phyloP scores from a whole-genome alignment of 2,888 invertebrate species.

The Deilephila porcellus region DNA sequence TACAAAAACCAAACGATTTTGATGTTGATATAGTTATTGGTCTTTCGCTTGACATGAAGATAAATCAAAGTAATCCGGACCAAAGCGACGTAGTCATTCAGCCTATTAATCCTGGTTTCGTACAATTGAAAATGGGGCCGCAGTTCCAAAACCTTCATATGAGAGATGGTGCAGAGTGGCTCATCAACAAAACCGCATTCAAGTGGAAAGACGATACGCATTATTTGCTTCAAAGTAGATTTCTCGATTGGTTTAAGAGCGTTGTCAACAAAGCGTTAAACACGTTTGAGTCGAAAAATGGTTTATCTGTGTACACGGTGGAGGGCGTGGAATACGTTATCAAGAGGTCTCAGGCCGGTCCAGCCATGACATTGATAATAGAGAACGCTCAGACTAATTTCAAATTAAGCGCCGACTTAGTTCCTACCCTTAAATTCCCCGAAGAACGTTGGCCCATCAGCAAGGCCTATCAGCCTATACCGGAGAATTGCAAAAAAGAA shows the following conservation, averaged over 20 bases:
- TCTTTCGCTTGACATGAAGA: slow-evolving; percentile 70
- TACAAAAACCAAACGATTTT: slow-evolving; percentile 85
- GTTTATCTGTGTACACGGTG: slow-evolving; percentile 45
- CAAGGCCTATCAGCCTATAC: slow-evolving; percentile 51
- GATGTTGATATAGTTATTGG: slow-evolving; percentile 85
- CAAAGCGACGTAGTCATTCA: slow-evolving; percentile 69
- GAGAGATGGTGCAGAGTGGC: slow-evolving; percentile 58
- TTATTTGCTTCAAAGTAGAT: slow-evolving; percentile 73
- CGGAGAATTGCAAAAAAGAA: slow-evolving; percentile 50
- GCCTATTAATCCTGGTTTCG: slow-evolving; percentile 71
- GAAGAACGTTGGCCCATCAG: slow-evolving; percentile 70
- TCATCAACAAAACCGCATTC: slow-evolving; percentile 63
- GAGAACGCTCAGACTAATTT: slow-evolving; percentile 51
- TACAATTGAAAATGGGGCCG: slow-evolving; percentile 69
- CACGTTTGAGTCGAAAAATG: slow-evolving; percentile 43
- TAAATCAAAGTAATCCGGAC: slow-evolving; percentile 43
- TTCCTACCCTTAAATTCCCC: slow-evolving; percentile 79
- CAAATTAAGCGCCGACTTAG: slow-evolving; percentile 79
- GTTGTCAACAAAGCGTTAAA: slow-evolving; percentile 73
- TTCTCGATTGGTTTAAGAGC: slow-evolving; percentile 83
- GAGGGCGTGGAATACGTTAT: slow-evolving; percentile 70
- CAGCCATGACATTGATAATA: slow-evolving; percentile 83
- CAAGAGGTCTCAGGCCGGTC: slow-evolving; percentile 68
- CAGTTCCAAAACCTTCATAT: slow-evolving; percentile 61
- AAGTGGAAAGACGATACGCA: slow-evolving; percentile 69